Conservation (phyloP, 2,888 invertebrate species). For the Ochropacha duplaris region DNA sequence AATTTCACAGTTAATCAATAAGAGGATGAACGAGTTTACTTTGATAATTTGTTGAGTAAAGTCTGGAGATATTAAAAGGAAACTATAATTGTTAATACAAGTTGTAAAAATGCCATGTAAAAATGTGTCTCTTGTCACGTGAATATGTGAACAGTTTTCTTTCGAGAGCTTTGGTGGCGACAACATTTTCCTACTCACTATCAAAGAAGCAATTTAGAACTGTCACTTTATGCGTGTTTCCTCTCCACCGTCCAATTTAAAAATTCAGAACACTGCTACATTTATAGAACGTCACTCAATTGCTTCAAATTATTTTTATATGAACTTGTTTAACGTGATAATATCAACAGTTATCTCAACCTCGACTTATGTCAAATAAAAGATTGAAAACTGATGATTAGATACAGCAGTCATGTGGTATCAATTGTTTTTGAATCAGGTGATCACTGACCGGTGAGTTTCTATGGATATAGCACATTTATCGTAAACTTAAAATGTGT, state of each 20-base stretch:
- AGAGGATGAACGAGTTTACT: too few species aligned
- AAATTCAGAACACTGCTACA: not conserved
- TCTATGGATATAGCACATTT: constrained; percentile 33
- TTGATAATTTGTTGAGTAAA: too few species aligned
- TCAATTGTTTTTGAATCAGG: constrained; percentile 52
- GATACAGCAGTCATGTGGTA: constrained; percentile 56
- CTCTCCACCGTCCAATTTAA: not conserved
- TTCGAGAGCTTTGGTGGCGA: constrained; percentile 38
- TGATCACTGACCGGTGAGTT: constrained; percentile 44
- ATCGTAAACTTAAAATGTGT: constrained; percentile 29
- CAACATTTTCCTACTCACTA: constrained; percentile 30
- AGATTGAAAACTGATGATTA: constrained; percentile 36
- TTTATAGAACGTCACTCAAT: not conserved
- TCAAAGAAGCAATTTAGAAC: constrained; percentile 36
- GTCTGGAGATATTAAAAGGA: too few species aligned
- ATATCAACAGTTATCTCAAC: constrained; percentile 22
- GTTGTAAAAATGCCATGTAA: too few species aligned
- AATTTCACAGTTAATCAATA: too few species aligned
- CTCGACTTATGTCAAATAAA: constrained; percentile 31
- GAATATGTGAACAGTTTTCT: constrained; percentile 36
- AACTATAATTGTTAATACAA: too few species aligned
- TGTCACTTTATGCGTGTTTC: constrained; percentile 7
- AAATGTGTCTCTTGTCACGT: constrained; percentile 37
- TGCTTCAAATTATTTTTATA: constrained; percentile 1
- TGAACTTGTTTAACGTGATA: constrained; percentile 4